Evolutionary conservation across 1,140 invertebrate species (phyloP), one percentile per base, ranked within the genome.

Genomic region (Trachymyrmex cornetzi): DNA sequence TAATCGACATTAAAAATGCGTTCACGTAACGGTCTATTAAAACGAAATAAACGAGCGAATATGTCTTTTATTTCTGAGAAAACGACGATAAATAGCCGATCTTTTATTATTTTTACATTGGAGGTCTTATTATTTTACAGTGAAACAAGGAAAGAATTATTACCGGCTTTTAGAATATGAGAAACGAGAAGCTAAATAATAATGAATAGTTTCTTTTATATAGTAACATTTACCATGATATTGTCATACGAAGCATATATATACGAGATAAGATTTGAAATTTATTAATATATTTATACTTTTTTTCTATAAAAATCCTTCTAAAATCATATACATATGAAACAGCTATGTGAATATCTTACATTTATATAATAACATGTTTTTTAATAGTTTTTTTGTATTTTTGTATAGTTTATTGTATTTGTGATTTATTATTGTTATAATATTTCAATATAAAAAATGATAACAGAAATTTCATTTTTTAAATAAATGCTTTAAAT

Each of bases 1-100:
- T 74, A n/a, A 22, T 74, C 53, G 12, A 55, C 27, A n/a, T 74
- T 57, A 57, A 74, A 74, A 74, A 5, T 57, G 14, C n/a, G 22
- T 57, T 19, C 19, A 57, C 0, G 12, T 4, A n/a, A 22, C 19
- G 5, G 9, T 50, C 24, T 24, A 24, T 50, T n/a, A 5, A 30
- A 55, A 53, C 24, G 48, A 22, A 74, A 1, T 57, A n/a, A 72
- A 11, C 7, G 27, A 34, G 16, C 14, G 27, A 74, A 74, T 72
- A 55, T 57, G 24, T 69, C 6, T 16, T 22, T 69, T 14, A 19
- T 27, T 55, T 74, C n/a, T 57, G 19, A 74, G 53, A 74, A 74
- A 53, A 34, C 5, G 19, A 57, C 4, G 11, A 22, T 27, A 34
- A 74, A 55, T 55, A 57, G 34, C 3, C 7, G 16, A 22, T n/a